Base-by-base conservation (phyloP, 2,797 vertebrate species). In the Sitta carolinensis region DNA sequence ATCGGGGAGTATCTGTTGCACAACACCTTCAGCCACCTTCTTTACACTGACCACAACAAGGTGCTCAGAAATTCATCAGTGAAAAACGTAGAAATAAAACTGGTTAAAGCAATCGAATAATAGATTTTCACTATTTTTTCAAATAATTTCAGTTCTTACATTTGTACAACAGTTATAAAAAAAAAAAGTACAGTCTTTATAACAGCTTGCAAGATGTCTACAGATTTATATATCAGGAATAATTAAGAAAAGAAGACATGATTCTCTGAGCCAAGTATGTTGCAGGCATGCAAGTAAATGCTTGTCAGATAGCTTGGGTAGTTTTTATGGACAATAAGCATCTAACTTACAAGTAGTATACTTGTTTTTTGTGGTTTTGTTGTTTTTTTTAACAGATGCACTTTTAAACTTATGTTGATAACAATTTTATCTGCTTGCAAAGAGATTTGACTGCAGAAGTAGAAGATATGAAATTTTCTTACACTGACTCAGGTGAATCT, bases 291-390 rank as follows among this genome's bases (percentile, higher is more conserved):
- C 72, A 86, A 54, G 40, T 55, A 84, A 77, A 58, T 21, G 38
- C 14, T 14, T 83, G 62, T 90, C 27, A 27, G 42, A 88, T 42
- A 79, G 51, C 88, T 69, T 69, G 30, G 55, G 50, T 70, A 73
- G 69, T 88, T 93, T 79, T 89, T 79, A 79, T 36, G 64, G 73
- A 85, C 61, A 84, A 89, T 90, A 84, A 86, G 76, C 47, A 87
- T 36, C 47, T 78, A 87, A 81, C 64, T 89, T 84, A 62, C 10
- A 66, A 26, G 13, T 43, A 86, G 67, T 83, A 66, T 20, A 50
- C 19, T 70, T 73, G n/a, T 1, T 8, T 36, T 54, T 78, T 61
- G 30, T 59, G 74, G 13, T 8, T 74, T 50, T 82, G 22, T 15
- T 15, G 23, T 57, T 70, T 59, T 68, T 77, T 88, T 48, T 74